Evolutionary conservation across 2,113 vertebrate genomes (phyloP), one percentile per base, ranked within the genome.

Genomic region (Phyllostomus hastatus): DNA sequence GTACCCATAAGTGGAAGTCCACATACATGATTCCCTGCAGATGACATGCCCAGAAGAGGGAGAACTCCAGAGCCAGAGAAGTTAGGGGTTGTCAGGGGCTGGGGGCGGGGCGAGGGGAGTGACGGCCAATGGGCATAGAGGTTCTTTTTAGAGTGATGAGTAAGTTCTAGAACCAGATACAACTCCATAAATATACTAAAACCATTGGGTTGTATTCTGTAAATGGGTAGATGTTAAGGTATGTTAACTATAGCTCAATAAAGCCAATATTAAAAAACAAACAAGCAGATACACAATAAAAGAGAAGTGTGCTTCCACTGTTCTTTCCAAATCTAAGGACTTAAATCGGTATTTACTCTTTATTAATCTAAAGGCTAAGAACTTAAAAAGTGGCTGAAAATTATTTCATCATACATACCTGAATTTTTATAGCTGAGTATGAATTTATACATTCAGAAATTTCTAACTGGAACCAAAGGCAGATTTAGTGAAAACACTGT

Each of bases 321-420:
- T 54, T 90, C 59, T 92, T 86, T 89, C 35, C 9, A 90, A 67
- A 64, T 52, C 28, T 59, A 66, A 90, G 46, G 11, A n/a, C n/a
- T 67, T 61, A 89, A 73, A 43, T 94, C 52, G 78, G 4, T 66
- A 82, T 50, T 76, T 50, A 48, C 16, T 48, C 9, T 64, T 94
- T 22, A 94, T 76, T 67, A 61, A 90, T 48, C 90, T 89, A 94
- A 78, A 89, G 15, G 28, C 72, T 43, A 75, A 94, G 57, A 72
- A 26, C 24, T 33, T 26, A 26, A 38, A 31, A 43, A 10, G 78
- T 50, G 16, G 20, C 48, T 79, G 54, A 46, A 76, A 12, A 89
- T 59, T 57, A 78, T 19, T 80, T 95, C n/a, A 69, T 35, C 84
- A 61, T n/a, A 84, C 5, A n/a, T 79, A 54, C 11, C 41, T 89